These are phyloP conservation scores for Rutpela maculata DNA, from an alignment of 2,888 invertebrate genomes.

Conservation along the genomic window DNA sequence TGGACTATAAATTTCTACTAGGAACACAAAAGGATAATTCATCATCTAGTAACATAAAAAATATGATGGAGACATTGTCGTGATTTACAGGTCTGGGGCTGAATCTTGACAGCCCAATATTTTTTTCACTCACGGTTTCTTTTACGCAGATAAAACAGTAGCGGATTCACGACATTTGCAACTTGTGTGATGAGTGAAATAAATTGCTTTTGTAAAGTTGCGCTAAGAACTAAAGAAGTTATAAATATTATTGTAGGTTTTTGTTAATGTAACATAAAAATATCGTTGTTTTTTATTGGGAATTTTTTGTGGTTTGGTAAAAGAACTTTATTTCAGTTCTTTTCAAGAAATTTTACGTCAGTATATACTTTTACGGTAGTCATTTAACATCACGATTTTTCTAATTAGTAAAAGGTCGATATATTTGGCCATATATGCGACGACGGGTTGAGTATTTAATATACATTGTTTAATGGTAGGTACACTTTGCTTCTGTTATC, in stretches of 20 bases:
- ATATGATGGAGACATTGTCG: conserved; percentile 4
- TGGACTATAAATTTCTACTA: not conserved
- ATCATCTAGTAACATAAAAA: not conserved
- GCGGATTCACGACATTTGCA: not conserved
- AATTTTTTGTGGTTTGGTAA: too few relatives aligned
- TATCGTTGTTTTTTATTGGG: too few relatives aligned
- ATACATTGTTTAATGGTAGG: too few relatives aligned
- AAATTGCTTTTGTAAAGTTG: not conserved
- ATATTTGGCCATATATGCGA: too few relatives aligned
- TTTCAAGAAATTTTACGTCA: too few relatives aligned
- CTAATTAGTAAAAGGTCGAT: too few relatives aligned
- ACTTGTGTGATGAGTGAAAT: not conserved
- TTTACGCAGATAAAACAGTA: not conserved
- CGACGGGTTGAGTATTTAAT: too few relatives aligned
- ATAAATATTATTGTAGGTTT: not conserved
- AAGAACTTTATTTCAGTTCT: too few relatives aligned
- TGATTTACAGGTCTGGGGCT: conserved; percentile 3
- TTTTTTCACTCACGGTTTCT: not conserved
- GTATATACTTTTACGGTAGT: too few relatives aligned
- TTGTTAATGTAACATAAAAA: too few relatives aligned
- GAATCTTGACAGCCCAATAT: conserved; percentile 3
- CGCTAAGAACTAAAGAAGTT: not conserved
- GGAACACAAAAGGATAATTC: not conserved
- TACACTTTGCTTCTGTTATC: too few relatives aligned
- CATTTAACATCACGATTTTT: too few relatives aligned